Evolutionary conservation across 1,140 invertebrate species (phyloP).

Genomic region (Lasaia peninsularis): DNA sequence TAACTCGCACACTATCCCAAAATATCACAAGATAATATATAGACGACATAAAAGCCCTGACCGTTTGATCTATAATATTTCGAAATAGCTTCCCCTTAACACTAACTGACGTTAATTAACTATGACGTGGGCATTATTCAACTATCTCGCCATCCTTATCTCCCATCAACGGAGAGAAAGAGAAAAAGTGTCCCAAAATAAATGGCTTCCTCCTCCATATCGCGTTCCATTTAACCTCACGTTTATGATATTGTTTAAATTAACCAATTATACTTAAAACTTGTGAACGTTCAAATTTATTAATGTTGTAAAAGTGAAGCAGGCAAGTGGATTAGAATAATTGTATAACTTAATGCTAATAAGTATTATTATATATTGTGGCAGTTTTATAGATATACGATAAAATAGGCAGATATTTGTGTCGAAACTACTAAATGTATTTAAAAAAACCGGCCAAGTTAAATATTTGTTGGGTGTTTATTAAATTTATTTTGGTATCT

Average conservation of each 20-base stretch:
- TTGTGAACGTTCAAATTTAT: slow-evolving; percentile 3
- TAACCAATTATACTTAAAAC: slow-evolving; percentile 12
- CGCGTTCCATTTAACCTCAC: slow-evolving; percentile 37
- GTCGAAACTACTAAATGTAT: too few species aligned
- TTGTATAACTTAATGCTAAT: background rate
- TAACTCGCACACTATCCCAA: background rate
- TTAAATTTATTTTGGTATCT: too few species aligned
- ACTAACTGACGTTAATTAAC: slow-evolving; percentile 54
- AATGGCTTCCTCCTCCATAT: slow-evolving; percentile 51
- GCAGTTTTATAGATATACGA: background rate
- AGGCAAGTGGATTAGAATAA: slow-evolving; percentile 7
- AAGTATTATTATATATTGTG: background rate
- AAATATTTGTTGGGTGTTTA: too few species aligned
- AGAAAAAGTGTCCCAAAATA: slow-evolving; percentile 38
- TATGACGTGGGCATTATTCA: slow-evolving; percentile 58
- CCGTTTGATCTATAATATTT: background rate
- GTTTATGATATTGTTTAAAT: slow-evolving; percentile 36
- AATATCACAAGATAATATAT: slow-evolving; percentile 9
- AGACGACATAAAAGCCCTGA: slow-evolving; percentile 13
- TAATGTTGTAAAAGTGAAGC: background rate
- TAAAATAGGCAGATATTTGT: background rate
- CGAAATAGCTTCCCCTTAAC: slow-evolving; percentile 46
- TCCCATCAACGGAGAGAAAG: slow-evolving; percentile 31
- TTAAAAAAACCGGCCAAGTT: too few species aligned
- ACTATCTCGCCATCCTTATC: slow-evolving; percentile 34